Conservation (phyloP, 2,797 vertebrate genomes). For the Lagocephalus sceleratus region DNA sequence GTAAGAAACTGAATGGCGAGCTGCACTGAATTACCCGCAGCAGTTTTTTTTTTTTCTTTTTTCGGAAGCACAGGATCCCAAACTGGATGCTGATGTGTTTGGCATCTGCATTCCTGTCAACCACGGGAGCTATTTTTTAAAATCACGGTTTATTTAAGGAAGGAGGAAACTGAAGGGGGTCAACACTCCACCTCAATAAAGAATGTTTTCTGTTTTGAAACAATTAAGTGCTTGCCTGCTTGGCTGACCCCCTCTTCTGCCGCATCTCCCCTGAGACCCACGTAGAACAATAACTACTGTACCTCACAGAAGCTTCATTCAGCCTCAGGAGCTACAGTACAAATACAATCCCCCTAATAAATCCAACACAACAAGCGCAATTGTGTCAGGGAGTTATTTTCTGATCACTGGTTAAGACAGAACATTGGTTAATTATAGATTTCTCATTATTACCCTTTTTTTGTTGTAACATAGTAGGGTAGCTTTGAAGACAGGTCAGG, state of each 20-base stretch:
- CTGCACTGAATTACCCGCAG: background rate
- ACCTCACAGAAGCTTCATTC: constrained; percentile 40
- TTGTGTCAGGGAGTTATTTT: constrained; percentile 7
- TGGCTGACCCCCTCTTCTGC: constrained; percentile 74
- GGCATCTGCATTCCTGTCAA: constrained; percentile 40
- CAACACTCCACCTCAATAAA: constrained; percentile 70
- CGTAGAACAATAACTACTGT: constrained; percentile 65
- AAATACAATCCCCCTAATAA: constrained; percentile 19
- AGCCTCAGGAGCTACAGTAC: constrained; percentile 32
- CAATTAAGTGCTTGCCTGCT: constrained; percentile 72
- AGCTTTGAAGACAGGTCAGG: too few species aligned
- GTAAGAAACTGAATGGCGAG: constrained; percentile 10
- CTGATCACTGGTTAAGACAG: background rate
- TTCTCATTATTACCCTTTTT: too few species aligned
- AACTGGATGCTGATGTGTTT: constrained; percentile 30
- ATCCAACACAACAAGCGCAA: constrained; percentile 4
- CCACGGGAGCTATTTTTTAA: constrained; percentile 47
- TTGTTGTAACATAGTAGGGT: too few species aligned
- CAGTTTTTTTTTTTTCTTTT: background rate
- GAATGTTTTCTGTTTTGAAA: constrained; percentile 77
- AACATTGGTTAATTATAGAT: background rate
- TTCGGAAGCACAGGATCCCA: constrained; percentile 6
- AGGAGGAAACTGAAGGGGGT: constrained; percentile 69
- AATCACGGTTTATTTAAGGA: constrained; percentile 69
- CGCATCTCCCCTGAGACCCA: constrained; percentile 51